These are phyloP conservation scores for Therioaphis trifolii DNA, from an alignment of 2,888 invertebrate species.

Conservation along the genomic window DNA sequence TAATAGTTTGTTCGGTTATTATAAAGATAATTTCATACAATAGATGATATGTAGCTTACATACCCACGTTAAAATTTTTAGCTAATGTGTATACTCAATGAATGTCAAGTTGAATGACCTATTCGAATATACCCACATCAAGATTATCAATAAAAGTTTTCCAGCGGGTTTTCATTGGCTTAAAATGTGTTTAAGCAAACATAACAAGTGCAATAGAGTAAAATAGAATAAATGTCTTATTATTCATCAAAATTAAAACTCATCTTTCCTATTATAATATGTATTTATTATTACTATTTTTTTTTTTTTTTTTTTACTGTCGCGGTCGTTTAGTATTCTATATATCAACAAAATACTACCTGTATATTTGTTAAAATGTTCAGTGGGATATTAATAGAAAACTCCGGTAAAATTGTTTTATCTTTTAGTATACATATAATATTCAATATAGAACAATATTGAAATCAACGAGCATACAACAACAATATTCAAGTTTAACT, in stretches of 20 bases:
- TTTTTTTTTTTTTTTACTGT: too few species aligned
- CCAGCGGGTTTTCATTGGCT: slow-evolving; percentile 17
- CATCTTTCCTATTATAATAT: not conserved
- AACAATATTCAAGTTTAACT: too few species aligned
- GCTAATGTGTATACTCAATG: slow-evolving; percentile 38
- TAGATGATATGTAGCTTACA: slow-evolving; percentile 35
- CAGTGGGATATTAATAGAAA: too few species aligned
- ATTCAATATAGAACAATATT: too few species aligned
- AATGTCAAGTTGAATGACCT: slow-evolving; percentile 61
- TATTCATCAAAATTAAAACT: slow-evolving; percentile 33
- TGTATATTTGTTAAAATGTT: too few species aligned
- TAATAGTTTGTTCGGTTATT: not conserved
- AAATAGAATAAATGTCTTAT: not conserved
- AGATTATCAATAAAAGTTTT: slow-evolving; percentile 53
- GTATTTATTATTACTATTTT: too few species aligned
- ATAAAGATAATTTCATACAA: slow-evolving; percentile 32
- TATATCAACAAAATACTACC: too few species aligned
- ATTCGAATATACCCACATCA: slow-evolving; percentile 48
- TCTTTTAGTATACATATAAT: too few species aligned
- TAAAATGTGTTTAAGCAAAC: slow-evolving; percentile 25
- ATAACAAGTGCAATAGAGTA: not conserved
- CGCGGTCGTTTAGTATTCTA: too few species aligned
- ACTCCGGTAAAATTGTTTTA: too few species aligned
- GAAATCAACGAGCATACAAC: too few species aligned
- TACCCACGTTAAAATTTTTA: slow-evolving; percentile 48